Conservation (phyloP, 2,113 vertebrate genomes). For the Argyrosomus japonicus region DNA sequence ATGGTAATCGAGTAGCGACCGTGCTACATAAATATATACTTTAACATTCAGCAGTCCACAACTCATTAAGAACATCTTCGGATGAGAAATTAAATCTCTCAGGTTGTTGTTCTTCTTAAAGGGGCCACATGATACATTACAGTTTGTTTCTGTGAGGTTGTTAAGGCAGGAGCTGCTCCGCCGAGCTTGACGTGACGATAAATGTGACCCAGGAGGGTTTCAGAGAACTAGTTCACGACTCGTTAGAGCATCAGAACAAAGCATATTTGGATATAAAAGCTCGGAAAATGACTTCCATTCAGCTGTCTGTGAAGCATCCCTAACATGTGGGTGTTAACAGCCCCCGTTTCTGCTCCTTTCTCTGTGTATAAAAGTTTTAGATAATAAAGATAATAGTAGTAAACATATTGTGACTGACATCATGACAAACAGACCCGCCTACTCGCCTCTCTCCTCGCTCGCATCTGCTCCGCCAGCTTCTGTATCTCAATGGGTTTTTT, state of each 20-base stretch:
- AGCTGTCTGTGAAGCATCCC: not conserved
- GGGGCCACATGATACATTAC: slow-evolving; percentile 1
- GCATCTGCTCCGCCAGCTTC: not conserved
- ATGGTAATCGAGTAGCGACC: slow-evolving; percentile 79
- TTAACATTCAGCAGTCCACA: slow-evolving; percentile 67
- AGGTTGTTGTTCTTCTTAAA: slow-evolving; percentile 54
- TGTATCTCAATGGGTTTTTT: not conserved
- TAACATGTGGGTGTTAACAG: not conserved
- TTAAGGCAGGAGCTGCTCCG: not conserved
- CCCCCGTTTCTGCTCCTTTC: not conserved
- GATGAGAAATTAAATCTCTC: slow-evolving; percentile 43
- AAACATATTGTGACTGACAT: slow-evolving; percentile 7
- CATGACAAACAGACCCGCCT: slow-evolving; percentile 1
- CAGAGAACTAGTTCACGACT: slow-evolving; percentile 35
- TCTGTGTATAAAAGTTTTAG: not conserved
- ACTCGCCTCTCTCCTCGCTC: not conserved
- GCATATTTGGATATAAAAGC: slow-evolving; percentile 22
- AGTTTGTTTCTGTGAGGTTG: slow-evolving; percentile 9
- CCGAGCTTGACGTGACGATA: slow-evolving; percentile 13
- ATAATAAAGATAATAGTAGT: not conserved
- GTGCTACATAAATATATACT: slow-evolving; percentile 77
- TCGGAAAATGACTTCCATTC: not conserved
- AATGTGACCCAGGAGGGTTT: slow-evolving; percentile 28
- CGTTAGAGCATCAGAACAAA: slow-evolving; percentile 34
- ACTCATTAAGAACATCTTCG: slow-evolving; percentile 76